phyloP scores from a whole-genome alignment of 2,888 invertebrate species.

The Tachystola acroxantha region DNA sequence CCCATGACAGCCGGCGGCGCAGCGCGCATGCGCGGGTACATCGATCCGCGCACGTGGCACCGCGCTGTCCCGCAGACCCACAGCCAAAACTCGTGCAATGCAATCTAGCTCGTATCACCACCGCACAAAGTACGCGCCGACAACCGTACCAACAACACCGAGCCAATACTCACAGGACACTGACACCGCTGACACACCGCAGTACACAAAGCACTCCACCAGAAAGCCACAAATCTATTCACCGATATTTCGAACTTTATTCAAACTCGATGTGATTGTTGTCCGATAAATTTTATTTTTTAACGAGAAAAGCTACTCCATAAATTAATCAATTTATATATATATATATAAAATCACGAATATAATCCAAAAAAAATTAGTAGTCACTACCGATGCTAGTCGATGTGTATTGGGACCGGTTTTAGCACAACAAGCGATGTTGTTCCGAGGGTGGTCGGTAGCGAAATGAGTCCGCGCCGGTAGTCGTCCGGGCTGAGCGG shows the following conservation, averaged over 20 bases:
- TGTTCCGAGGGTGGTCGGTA: slow-evolving; percentile 30
- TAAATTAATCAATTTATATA: too few species aligned
- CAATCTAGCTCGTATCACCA: too few species aligned
- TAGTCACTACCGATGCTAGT: too few species aligned
- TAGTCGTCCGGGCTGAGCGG: slow-evolving; percentile 12
- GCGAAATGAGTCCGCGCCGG: slow-evolving; percentile 58
- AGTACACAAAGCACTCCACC: slow-evolving; percentile 1
- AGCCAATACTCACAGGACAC: slow-evolving; percentile 9
- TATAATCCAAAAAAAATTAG: too few species aligned
- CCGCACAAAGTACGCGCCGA: too few species aligned
- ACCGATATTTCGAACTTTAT: too few species aligned
- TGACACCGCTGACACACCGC: slow-evolving; percentile 2
- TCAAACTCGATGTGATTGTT: too few species aligned
- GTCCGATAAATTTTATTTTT: too few species aligned
- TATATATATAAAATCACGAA: too few species aligned
- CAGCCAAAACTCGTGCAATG: too few species aligned
- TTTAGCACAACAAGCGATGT: neutral
- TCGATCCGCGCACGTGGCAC: slow-evolving; percentile 68
- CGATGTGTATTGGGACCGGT: too few species aligned
- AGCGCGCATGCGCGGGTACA: slow-evolving; percentile 53
- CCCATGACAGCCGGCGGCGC: slow-evolving; percentile 17
- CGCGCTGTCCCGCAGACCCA: slow-evolving; percentile 19
- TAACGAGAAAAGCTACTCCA: too few species aligned
- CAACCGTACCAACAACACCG: slow-evolving; percentile 41
- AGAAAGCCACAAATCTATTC: neutral